Conservation (phyloP, 2,113 vertebrate genomes). For the Tenrec ecaudatus region DNA sequence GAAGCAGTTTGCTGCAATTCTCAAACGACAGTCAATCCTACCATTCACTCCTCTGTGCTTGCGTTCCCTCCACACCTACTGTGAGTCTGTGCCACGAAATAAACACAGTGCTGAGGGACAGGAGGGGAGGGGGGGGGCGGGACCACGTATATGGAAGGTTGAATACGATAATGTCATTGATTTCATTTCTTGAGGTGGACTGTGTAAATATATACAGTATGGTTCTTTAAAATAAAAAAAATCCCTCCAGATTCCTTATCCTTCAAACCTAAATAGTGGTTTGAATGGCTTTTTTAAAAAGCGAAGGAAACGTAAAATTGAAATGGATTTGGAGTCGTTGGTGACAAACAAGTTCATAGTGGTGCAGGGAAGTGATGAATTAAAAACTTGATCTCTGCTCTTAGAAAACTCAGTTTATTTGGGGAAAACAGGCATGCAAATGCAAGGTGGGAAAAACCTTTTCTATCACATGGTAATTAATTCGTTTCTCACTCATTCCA, state of each 20-base stretch:
- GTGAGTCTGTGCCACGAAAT: conserved; percentile 1
- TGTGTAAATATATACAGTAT: no score
- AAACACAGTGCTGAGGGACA: background rate
- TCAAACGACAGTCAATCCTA: conserved; percentile 22
- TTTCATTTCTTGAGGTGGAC: no score
- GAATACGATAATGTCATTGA: no score
- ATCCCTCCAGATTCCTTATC: no score
- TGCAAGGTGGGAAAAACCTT: background rate
- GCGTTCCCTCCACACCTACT: background rate
- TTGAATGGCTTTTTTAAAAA: no score
- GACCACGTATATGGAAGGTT: no score
- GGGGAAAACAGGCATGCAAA: conserved; percentile 40
- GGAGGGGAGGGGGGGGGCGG: no score
- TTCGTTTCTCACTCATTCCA: conserved; percentile 34
- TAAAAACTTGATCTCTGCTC: background rate
- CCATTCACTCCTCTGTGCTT: conserved; percentile 9
- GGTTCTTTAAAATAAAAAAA: no score
- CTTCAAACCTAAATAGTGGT: no score
- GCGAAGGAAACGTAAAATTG: no score
- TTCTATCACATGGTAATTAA: conserved; percentile 17
- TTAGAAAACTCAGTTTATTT: conserved; percentile 30
- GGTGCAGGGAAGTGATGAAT: background rate
- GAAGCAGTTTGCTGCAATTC: conserved; percentile 35
- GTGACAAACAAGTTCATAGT: background rate
- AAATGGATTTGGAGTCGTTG: no score